phyloP scores from a whole-genome alignment of 2,888 invertebrate species.

The Protophormia terraenovae region DNA sequence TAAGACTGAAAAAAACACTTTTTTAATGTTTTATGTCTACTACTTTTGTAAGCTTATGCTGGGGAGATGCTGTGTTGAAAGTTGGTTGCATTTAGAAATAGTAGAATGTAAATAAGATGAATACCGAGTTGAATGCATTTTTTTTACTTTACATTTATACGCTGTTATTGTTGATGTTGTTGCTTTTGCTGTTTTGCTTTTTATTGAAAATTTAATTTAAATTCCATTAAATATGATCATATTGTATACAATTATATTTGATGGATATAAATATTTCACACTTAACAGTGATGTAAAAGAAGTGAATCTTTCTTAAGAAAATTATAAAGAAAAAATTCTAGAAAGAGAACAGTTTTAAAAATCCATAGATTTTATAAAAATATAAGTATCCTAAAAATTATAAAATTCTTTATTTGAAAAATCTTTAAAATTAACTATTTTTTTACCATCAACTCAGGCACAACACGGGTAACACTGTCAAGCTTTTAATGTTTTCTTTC shows the following conservation, averaged over 20 bases:
- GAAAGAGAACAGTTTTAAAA: too few relatives aligned
- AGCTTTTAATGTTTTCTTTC: too few relatives aligned
- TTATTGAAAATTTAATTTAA: constrained; percentile 62
- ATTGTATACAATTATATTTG: constrained; percentile 42
- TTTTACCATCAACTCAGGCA: too few relatives aligned
- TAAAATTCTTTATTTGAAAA: too few relatives aligned
- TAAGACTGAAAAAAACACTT: background rate
- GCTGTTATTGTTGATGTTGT: constrained; percentile 12
- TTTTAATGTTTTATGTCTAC: constrained; percentile 53
- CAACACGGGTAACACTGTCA: too few relatives aligned
- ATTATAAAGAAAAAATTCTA: background rate
- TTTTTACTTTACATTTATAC: background rate
- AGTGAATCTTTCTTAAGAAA: too few relatives aligned
- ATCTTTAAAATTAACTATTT: too few relatives aligned
- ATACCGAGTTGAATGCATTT: constrained; percentile 36
- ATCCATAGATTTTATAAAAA: background rate
- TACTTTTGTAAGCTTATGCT: constrained; percentile 26
- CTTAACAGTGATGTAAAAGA: background rate
- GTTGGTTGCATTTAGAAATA: constrained; percentile 27
- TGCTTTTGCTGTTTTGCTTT: constrained; percentile 15
- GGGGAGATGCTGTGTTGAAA: background rate
- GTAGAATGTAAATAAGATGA: background rate
- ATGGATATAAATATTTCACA: background rate
- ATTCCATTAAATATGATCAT: constrained; percentile 53
- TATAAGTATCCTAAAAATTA: background rate